Evolutionary conservation across 2,888 invertebrate species (phyloP), one percentile per base, ranked within the genome.

Genomic region (Cheilosia vulpina): DNA sequence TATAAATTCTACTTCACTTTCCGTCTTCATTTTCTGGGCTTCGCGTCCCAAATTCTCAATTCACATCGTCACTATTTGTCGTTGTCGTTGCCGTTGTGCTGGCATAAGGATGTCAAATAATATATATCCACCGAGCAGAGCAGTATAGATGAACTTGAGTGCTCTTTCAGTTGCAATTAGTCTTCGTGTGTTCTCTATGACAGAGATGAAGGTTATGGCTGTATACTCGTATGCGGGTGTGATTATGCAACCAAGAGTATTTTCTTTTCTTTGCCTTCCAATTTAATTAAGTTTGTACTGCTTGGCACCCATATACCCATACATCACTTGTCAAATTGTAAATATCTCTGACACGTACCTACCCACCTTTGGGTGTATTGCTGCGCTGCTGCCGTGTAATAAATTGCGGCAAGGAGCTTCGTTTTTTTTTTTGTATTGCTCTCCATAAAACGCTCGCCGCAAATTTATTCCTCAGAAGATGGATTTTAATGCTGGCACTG

Each of bases 131-230:
- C 45, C 47, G 13, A 58, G 24, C 13, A 52, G 52, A 82, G 31
- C 7, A 9, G 21, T 13, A 11, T 50, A 50, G 21, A 52, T 55
- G 84, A 84, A 84, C 79, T 84, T 84, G 73, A 75, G 69, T 41
- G 80, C 58, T 75, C 34, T 75, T 60, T 80, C 60, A 65, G 58
- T 63, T 80, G 84, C 84, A 84, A 84, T 84, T 84, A 84, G 84
- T 80, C 65, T 52, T 69, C 62, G 47, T 17, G 62, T 73, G 62
- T 73, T 24, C 53, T 55, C 68, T 62, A 62, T 73, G 62, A 68
- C 62, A 58, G 57, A 50, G 68, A 55, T 73, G 68, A 68, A 57
- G 78, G 65, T 58, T 58, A 47, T 27, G 19, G 17, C 55, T 60
- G 15, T 31, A 31, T 27, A 17, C 31, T 31, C 9, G 31, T 31